A percentile compares a stretch with the other conserved stretches of the same genome.
Evolutionary conservation across 2,113 vertebrate species (phyloP).

Genomic region (Oreamnos americanus): DNA sequence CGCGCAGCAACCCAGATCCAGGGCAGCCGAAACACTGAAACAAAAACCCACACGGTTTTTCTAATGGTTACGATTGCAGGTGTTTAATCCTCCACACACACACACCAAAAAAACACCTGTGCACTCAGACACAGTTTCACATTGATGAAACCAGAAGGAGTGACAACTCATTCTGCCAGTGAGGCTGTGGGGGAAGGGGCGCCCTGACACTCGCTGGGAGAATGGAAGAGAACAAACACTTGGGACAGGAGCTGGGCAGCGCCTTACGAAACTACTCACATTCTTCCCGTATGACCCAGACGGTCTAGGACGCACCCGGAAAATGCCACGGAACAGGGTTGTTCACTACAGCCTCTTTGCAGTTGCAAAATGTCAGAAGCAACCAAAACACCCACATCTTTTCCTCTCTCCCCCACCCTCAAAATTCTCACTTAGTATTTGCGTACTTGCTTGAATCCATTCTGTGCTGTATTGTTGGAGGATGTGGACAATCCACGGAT

Average conservation of each 20-base stretch:
- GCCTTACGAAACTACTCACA: rapidly evolving
- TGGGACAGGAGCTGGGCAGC: no score
- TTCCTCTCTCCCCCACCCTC: slow-evolving; percentile 50
- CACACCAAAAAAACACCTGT: not conserved
- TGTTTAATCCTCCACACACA: not conserved
- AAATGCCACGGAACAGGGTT: rapidly evolving
- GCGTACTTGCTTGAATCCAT: slow-evolving; percentile 77
- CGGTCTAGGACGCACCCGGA: rapidly evolving
- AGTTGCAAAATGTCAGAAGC: not conserved
- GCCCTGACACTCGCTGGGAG: rapidly evolving
- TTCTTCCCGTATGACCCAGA: not conserved
- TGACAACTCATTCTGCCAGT: rapidly evolving
- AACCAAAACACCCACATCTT: not conserved
- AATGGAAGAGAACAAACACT: rapidly evolving
- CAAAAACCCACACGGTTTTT: not conserved
- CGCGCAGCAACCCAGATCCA: rapidly evolving
- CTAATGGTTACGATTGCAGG: rapidly evolving
- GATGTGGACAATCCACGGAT: slow-evolving; percentile 39
- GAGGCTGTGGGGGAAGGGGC: not conserved
- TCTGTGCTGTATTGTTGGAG: slow-evolving; percentile 65
- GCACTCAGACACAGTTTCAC: not conserved
- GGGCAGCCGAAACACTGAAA: not conserved
- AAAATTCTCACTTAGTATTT: slow-evolving; percentile 72
- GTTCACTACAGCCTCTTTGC: not conserved
- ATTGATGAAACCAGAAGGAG: no score